Conservation (phyloP, 2,797 vertebrate genomes). For the Gallinago stenura region DNA sequence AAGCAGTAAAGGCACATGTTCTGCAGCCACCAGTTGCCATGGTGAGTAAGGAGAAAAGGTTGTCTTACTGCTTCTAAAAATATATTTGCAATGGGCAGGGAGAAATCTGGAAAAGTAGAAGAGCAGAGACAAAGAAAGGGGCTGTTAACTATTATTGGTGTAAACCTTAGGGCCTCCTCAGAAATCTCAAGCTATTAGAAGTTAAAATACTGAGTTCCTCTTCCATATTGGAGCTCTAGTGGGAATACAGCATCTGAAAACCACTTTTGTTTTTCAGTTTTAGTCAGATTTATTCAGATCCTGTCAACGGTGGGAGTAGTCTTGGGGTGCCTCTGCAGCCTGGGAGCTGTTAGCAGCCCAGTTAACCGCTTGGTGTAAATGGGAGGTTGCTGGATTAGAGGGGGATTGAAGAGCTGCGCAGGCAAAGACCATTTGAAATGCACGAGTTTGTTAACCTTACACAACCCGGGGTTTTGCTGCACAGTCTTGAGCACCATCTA, state of each 20-base stretch:
- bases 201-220: neutral
- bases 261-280: neutral
- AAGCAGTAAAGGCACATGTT: neutral
- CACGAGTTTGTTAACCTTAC: neutral
- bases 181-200: neutral
- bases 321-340: neutral
- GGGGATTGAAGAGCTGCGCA: neutral
- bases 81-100: neutral
- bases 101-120: neutral
- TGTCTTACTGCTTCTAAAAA: slow-evolving; percentile 28
- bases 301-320: neutral
- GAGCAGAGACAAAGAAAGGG: neutral
- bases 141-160: neutral
- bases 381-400: neutral
- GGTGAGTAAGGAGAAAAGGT: slow-evolving; percentile 23
- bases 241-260: neutral
- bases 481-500: neutral
- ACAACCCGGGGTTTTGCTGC: neutral
- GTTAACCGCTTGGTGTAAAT: neutral
- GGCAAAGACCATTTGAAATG: neutral
- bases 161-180: neutral
- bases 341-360: neutral
- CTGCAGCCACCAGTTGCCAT: slow-evolving; percentile 41
- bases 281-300: neutral
- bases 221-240: neutral